phyloP scores from a whole-genome alignment of 2,888 invertebrate species.

The Ernsta delagoae region DNA sequence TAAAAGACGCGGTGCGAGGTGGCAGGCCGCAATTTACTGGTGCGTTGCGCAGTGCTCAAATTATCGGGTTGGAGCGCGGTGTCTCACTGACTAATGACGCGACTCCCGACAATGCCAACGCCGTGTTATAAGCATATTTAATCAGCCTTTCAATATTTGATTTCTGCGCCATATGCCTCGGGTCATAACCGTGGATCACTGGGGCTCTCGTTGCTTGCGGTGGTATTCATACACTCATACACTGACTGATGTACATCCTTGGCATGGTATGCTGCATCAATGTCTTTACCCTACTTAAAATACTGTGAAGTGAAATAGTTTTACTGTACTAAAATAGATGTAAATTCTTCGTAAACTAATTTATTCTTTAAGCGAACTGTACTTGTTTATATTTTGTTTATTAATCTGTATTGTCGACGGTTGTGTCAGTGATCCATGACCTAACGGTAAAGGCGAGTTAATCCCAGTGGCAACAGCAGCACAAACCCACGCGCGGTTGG shows the following conservation, averaged over 20 bases:
- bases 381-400: slow-evolving; percentile 11
- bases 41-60: slow-evolving; percentile 68
- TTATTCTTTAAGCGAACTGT: too few relatives aligned
- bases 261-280: too few relatives aligned
- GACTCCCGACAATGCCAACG: slow-evolving; percentile 63
- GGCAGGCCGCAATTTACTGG: slow-evolving; percentile 79
- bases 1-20: slow-evolving; percentile 75
- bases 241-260: too few relatives aligned
- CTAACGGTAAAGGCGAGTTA: slow-evolving; percentile 31
- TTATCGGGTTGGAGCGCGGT: slow-evolving; percentile 69
- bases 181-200: slow-evolving; percentile 39
- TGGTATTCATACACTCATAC: too few relatives aligned
- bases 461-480: slow-evolving; percentile 30
- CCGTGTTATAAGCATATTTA: slow-evolving; percentile 69
- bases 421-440: slow-evolving; percentile 34
- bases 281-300: neutral
- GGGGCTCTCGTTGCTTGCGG: slow-evolving; percentile 2
- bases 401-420: slow-evolving; percentile 30
- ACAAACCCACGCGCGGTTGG: slow-evolving; percentile 23
- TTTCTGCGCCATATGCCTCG: slow-evolving; percentile 64
- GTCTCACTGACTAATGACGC: slow-evolving; percentile 80
- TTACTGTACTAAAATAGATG: too few relatives aligned
- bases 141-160: slow-evolving; percentile 72
- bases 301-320: too few relatives aligned
- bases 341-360: too few relatives aligned